Evolutionary conservation across 2,797 vertebrate genomes (phyloP).

Genomic region (Furcifer pardalis): DNA sequence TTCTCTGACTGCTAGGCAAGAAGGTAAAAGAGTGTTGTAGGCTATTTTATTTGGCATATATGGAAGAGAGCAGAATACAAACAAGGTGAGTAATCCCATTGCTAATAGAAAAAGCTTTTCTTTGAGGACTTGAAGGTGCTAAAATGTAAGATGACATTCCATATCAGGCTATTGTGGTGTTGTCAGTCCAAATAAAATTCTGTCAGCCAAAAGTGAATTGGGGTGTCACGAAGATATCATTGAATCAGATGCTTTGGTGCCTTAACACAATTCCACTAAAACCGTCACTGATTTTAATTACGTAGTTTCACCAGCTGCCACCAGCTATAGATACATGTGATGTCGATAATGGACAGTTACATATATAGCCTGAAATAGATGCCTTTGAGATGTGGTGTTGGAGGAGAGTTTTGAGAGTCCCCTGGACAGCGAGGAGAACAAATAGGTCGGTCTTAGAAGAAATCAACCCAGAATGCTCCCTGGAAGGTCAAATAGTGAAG

Average conservation of each 20-base stretch:
- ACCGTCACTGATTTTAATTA: conserved; percentile 14
- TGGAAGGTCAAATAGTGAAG: too few relatives aligned
- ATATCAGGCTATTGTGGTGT: conserved; percentile 26
- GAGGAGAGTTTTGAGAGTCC: too few relatives aligned
- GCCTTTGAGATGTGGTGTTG: too few relatives aligned
- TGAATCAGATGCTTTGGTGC: not conserved
- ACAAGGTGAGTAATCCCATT: conserved; percentile 15
- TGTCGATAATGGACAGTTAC: not conserved
- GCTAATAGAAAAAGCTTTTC: not conserved
- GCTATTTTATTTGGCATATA: conserved; percentile 30
- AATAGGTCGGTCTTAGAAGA: too few relatives aligned
- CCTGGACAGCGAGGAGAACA: too few relatives aligned
- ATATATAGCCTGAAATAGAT: not conserved
- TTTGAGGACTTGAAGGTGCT: conserved; percentile 15
- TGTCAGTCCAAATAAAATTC: conserved; percentile 14
- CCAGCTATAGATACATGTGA: not conserved
- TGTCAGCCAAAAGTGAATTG: conserved; percentile 27
- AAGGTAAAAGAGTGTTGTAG: conserved; percentile 24
- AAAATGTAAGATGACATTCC: conserved; percentile 40
- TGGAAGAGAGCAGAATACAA: conserved; percentile 16
- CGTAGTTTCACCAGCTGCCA: not conserved
- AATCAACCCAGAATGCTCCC: too few relatives aligned
- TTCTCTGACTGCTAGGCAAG: not conserved
- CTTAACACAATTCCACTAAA: conserved; percentile 30
- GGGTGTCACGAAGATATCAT: not conserved